Evolutionary conservation across 2,888 invertebrate genomes (phyloP), one percentile per base, ranked within the genome.

Genomic region (Pocota personata): DNA sequence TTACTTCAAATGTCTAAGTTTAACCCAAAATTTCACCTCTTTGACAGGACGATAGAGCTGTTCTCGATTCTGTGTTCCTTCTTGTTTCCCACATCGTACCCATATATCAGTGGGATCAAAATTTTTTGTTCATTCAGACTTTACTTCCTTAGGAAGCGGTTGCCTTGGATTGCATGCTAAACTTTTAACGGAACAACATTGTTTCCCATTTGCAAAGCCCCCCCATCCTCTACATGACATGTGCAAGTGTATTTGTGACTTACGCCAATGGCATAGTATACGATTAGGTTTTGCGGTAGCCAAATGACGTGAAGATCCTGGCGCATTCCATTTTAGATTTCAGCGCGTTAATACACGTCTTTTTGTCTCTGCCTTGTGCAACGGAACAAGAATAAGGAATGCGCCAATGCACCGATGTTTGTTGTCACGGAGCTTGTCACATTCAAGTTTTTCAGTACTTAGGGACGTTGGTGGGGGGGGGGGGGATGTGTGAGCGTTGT

Each of bases 351-450:
- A 79, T 79, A 58, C 57, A 19, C 73, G 57, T 72, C 57, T 71
- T 72, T 57, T 55, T 40, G 62, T 57, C 27, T 19, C 21, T 37
- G n/a, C 37, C 37, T 50, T 16, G 24, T 73, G 32, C 27, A 27
- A 30, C 30, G 19, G n/a, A 79, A 64, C 32, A 57, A 30, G 57
- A 32, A 40, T 35, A 58, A 66, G 67, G 40, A 80, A 35, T 73
- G 24, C 80, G 12, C 66, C 64, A 66, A 58, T 73, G 58, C 57
- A 58, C 64, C 80, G 58, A 43, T 80, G 80, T 80, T 80, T 80
- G 73, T 75, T 75, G 66, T 80, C 80, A 67, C 50, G 67, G 60
- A 60, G 75, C 80, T 75, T 75, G 80, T 80, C 60, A 72, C 72
- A 52, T 32, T 27, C 6, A 55, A 66, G 64, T 72, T 48, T 60